These are phyloP conservation scores for Eupithecia vulgata DNA, from an alignment of 2,888 invertebrate species.

Conservation along the genomic window DNA sequence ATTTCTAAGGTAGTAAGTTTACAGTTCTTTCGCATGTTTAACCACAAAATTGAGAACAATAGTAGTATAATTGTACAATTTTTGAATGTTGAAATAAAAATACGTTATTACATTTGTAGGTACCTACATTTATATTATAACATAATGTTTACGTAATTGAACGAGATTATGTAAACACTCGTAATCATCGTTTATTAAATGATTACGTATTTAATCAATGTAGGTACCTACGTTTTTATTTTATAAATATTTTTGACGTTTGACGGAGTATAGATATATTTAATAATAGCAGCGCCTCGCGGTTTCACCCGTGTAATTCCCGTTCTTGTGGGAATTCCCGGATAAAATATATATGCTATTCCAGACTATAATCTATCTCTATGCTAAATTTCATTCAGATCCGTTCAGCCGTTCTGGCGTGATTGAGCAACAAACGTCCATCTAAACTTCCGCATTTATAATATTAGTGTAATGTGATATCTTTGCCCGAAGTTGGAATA, in stretches of 20 bases:
- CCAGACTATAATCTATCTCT: too few species aligned
- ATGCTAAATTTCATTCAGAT: too few species aligned
- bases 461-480: too few species aligned
- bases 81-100: conserved; percentile 30
- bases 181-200: conserved; percentile 30
- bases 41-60: neutral
- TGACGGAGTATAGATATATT: too few species aligned
- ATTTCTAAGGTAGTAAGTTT: neutral
- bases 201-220: neutral
- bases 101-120: conserved; percentile 23
- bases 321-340: too few species aligned
- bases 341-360: too few species aligned
- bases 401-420: too few species aligned
- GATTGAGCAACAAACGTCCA: too few species aligned
- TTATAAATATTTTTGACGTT: neutral
- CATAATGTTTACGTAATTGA: conserved; percentile 41
- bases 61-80: neutral
- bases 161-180: conserved; percentile 44
- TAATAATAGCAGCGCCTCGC: too few species aligned
- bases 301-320: too few species aligned
- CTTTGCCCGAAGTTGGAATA: too few species aligned
- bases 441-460: too few species aligned
- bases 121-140: conserved; percentile 37
- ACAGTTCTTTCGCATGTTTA: neutral
- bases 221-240: neutral